Conservation (phyloP, 2,888 invertebrate genomes). For the Pomacea canaliculata region DNA sequence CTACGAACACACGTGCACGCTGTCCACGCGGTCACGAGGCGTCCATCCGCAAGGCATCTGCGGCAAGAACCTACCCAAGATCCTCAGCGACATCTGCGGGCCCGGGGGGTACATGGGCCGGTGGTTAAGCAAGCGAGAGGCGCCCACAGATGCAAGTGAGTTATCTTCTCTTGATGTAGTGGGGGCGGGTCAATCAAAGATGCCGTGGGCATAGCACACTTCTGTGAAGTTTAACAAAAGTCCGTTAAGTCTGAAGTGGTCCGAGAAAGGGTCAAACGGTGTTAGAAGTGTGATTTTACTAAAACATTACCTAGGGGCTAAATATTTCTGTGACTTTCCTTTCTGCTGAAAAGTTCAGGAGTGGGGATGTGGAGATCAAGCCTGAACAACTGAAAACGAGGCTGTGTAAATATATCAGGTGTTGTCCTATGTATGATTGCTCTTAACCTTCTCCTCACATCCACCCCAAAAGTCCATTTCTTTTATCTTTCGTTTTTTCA, state of each 20-base stretch:
- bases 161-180: background rate
- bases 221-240: too few relatives aligned
- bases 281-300: too few relatives aligned
- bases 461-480: background rate
- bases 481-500: background rate
- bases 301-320: too few relatives aligned
- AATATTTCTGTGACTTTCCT: too few relatives aligned
- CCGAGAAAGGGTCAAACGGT: too few relatives aligned
- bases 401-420: too few relatives aligned
- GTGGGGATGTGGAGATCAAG: too few relatives aligned
- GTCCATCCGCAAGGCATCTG: conserved; percentile 15
- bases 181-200: too few relatives aligned
- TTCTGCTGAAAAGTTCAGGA: too few relatives aligned
- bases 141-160: conserved; percentile 6
- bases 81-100: conserved; percentile 11
- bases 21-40: conserved; percentile 13
- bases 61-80: conserved; percentile 11
- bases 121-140: conserved; percentile 16
- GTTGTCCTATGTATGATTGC: background rate
- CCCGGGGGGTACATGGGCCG: conserved; percentile 13
- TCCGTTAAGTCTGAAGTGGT: too few relatives aligned
- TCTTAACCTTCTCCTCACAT: background rate
- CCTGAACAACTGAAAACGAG: too few relatives aligned
- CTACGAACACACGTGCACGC: conserved; percentile 24
- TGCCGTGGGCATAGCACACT: too few relatives aligned